These are phyloP conservation scores for Caenorhabditis zanzibari DNA, from an alignment of 2,888 invertebrate species.

Conservation along the genomic window DNA sequence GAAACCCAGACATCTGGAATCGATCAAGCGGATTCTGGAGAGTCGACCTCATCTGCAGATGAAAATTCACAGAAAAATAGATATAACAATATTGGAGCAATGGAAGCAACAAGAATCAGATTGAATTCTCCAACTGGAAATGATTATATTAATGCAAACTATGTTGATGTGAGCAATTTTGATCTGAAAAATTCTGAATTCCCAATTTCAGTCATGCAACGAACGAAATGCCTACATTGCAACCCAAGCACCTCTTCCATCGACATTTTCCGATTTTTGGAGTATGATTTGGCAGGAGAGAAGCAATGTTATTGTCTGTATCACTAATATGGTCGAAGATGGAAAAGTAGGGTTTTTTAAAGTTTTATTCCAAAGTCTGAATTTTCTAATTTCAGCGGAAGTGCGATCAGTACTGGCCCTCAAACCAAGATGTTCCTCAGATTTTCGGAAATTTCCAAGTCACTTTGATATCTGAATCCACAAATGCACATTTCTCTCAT, in stretches of 20 bases:
- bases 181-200: not conserved
- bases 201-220: conserved; percentile 74
- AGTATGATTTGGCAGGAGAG: conserved; percentile 82
- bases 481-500: conserved; percentile 78
- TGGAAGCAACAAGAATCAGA: conserved; percentile 78
- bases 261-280: conserved; percentile 79
- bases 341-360: conserved; percentile 70
- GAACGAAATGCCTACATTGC: conserved; percentile 81
- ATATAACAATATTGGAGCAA: conserved; percentile 81
- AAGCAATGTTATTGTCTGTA: conserved; percentile 80
- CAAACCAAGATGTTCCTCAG: conserved; percentile 63
- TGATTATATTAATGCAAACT: conserved; percentile 77
- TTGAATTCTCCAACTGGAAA: conserved; percentile 69
- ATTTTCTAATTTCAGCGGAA: conserved; percentile 74
- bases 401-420: conserved; percentile 83
- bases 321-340: conserved; percentile 82
- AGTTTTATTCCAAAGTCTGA: not conserved
- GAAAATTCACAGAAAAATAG: conserved; percentile 67
- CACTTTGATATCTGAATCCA: conserved; percentile 73
- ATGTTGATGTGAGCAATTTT: conserved; percentile 71
- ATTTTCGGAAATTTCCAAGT: conserved; percentile 74
- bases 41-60: conserved; percentile 44
- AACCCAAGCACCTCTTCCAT: conserved; percentile 82
- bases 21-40: conserved; percentile 37
- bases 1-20: conserved; percentile 33